phyloP scores from a whole-genome alignment of 2,888 invertebrate genomes.

The Apodemia zela region DNA sequence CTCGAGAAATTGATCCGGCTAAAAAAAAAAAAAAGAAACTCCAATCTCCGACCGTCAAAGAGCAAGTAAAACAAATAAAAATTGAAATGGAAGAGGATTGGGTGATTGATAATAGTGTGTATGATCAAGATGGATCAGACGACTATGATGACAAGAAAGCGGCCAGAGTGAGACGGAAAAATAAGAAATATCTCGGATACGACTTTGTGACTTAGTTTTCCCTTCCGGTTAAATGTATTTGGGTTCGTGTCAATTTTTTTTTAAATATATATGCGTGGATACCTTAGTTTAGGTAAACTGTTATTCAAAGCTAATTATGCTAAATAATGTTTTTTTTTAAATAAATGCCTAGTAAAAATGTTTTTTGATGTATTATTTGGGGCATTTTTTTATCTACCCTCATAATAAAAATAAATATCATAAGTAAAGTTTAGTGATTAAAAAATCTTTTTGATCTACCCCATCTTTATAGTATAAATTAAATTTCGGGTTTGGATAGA shows the following conservation, averaged over 20 bases:
- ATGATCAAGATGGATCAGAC: slow-evolving; percentile 51
- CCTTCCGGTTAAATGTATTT: neutral
- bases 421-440: neutral
- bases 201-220: slow-evolving; percentile 61
- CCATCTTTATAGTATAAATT: no score
- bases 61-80: slow-evolving; percentile 42
- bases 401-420: neutral
- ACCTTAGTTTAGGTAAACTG: slow-evolving; percentile 18
- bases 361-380: slow-evolving; percentile 15
- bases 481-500: neutral
- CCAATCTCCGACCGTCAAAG: slow-evolving; percentile 33
- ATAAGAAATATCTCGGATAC: slow-evolving; percentile 71
- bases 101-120: slow-evolving; percentile 59
- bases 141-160: slow-evolving; percentile 64
- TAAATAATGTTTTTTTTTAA: slow-evolving; percentile 15
- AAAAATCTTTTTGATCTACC: no score
- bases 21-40: slow-evolving; percentile 41
- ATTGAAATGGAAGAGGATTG: slow-evolving; percentile 54
- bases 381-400: slow-evolving; percentile 1
- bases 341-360: slow-evolving; percentile 6
- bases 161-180: slow-evolving; percentile 65
- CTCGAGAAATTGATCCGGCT: slow-evolving; percentile 41
- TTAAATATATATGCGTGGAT: slow-evolving; percentile 23
- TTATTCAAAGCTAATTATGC: slow-evolving; percentile 13
- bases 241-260: slow-evolving; percentile 20